Conservation (phyloP, 2,888 invertebrate species). For the Caenorhabditis wallacei region DNA sequence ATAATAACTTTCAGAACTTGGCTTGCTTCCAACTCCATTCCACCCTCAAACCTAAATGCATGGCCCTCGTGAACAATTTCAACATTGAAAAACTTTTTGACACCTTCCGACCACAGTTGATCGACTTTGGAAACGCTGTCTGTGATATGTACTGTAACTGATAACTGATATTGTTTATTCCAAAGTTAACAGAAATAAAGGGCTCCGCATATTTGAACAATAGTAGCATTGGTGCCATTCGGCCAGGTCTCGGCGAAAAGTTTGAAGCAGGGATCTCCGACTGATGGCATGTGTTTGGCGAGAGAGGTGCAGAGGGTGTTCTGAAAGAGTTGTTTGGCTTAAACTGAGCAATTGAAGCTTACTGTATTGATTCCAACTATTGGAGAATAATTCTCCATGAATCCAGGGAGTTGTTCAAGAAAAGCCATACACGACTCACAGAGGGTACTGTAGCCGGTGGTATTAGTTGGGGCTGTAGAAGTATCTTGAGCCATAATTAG, state of each 20-base stretch:
- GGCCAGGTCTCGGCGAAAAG: conserved; percentile 47
- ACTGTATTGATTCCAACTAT: conserved; percentile 30
- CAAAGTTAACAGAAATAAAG: conserved; percentile 35
- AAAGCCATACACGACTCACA: conserved; percentile 36
- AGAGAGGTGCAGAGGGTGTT: conserved; percentile 39
- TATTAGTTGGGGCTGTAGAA: background rate
- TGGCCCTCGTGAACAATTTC: conserved; percentile 39
- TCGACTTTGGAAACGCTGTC: conserved; percentile 36
- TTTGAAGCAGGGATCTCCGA: conserved; percentile 41
- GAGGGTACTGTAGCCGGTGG: too few relatives aligned
- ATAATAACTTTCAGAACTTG: conserved; percentile 19
- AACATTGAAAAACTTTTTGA: conserved; percentile 13
- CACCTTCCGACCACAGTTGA: conserved; percentile 42
- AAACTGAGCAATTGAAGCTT: background rate
- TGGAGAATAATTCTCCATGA: conserved; percentile 28
- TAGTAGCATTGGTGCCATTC: conserved; percentile 24
- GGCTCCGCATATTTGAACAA: conserved; percentile 21
- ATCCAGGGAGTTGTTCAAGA: conserved; percentile 28
- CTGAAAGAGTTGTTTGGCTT: conserved; percentile 8
- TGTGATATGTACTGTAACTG: conserved; percentile 39
- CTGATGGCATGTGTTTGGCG: conserved; percentile 30
- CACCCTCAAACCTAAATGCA: conserved; percentile 36
- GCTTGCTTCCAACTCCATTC: conserved; percentile 41
- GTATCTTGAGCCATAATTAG: background rate
- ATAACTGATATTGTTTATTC: background rate